Evolutionary conservation across 2,113 vertebrate species (phyloP), one percentile per base, ranked within the genome.

Genomic region (Stigmatopora argus): DNA sequence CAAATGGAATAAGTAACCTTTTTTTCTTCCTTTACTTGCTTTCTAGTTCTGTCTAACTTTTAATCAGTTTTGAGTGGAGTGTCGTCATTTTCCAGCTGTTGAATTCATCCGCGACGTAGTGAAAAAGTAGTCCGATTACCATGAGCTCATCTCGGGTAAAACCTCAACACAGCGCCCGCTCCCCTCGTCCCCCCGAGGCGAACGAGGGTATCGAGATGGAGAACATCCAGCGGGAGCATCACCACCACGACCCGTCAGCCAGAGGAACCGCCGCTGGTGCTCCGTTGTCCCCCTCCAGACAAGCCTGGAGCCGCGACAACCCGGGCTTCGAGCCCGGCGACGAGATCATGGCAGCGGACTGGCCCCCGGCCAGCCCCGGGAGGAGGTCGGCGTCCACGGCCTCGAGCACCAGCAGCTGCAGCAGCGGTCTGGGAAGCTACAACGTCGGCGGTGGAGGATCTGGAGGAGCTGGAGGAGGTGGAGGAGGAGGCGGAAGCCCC

Each of bases 271-370:
- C 92, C 31, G 90, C 91, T 3, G 86, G 78, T 3, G 89, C 91
- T 0, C 92, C 93, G 2, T 93, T 93, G 5, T 92, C 94, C 5
- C 91, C 91, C 5, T 97, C 94, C 14, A 86, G 95, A 68, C 94
- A 98, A 80, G 95, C 95, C 0, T 98, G 96, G 96, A 98, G 96
- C 80, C 90, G 95, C 18, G 95, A 96, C 15, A 98, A 98, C 83
- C 94, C 95, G 0, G 94, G 93, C 2, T 98, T 97, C 61, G 96
- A 98, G 71, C 90, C 93, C 1, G 94, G 94, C 80, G 95, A 96
- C 14, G 93, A 92, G 75, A 93, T 94, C 69, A 90, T 94, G 84
- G 91, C 92, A 62, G 92, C 92, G 66, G 92, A 91, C 86, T 93
- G 93, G 84, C 91, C 92, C 45, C 83, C 87, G 5, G 90, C 91